These are phyloP conservation scores for Holocentrus rufus DNA, from an alignment of 2,797 vertebrate genomes.

Conservation along the genomic window DNA sequence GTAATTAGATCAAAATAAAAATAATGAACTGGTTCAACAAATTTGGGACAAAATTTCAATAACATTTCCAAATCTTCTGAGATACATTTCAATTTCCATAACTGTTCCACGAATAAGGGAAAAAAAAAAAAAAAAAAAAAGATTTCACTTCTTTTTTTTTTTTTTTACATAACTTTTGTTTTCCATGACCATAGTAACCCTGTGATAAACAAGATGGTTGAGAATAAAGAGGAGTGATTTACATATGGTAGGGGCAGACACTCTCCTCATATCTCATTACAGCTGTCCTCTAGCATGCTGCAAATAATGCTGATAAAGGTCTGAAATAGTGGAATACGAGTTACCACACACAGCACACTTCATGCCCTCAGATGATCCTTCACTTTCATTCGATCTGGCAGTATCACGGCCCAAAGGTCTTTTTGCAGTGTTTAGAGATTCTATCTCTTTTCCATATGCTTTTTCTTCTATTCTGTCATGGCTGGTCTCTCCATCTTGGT, in stretches of 20 bases:
- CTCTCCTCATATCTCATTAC: slow-evolving; percentile 39
- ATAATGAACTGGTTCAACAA: background rate
- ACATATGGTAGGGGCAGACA: background rate
- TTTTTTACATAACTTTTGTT: background rate
- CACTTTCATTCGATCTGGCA: slow-evolving; percentile 19
- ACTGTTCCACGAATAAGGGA: background rate
- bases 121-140: no score
- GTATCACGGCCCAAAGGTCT: background rate
- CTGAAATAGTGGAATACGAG: slow-evolving; percentile 71
- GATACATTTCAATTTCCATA: background rate
- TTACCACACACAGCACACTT: slow-evolving; percentile 79
- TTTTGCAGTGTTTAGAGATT: slow-evolving; percentile 43
- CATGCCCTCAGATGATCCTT: slow-evolving; percentile 50
- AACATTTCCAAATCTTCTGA: background rate
- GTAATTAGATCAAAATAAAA: background rate
- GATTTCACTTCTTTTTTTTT: no score
- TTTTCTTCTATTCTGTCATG: slow-evolving; percentile 15
- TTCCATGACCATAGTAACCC: background rate
- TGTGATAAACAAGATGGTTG: background rate
- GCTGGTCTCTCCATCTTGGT: slow-evolving; percentile 17
- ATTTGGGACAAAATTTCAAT: slow-evolving; percentile 6
- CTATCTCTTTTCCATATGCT: slow-evolving; percentile 26
- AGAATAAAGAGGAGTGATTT: background rate
- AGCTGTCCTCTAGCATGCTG: slow-evolving; percentile 83
- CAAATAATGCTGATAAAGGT: slow-evolving; percentile 84